Evolutionary conservation across 1,140 invertebrate species (phyloP).

Genomic region (Sipha flava): DNA sequence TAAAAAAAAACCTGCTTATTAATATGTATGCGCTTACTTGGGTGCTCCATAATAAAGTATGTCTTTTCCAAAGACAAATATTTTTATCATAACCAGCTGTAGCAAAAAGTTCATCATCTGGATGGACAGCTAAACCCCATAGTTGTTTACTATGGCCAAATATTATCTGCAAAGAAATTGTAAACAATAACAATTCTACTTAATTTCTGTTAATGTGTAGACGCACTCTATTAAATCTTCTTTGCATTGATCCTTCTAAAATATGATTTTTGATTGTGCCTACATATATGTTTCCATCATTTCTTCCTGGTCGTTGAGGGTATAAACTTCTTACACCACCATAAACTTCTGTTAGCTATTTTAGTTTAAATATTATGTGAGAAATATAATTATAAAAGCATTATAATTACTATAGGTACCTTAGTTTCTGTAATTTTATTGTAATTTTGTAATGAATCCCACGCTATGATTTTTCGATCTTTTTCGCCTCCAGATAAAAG

Average conservation of each 20-base stretch:
- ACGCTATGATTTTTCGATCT: conserved; percentile 79
- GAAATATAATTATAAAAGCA: not conserved
- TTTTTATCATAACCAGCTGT: conserved; percentile 88
- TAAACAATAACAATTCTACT: not conserved
- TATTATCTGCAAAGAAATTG: conserved; percentile 53
- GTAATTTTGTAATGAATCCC: conserved; percentile 85
- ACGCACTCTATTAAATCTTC: conserved; percentile 74
- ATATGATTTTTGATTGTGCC: conserved; percentile 90
- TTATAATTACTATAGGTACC: conserved; percentile 47
- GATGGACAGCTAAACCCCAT: conserved; percentile 81
- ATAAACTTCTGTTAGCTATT: conserved; percentile 68
- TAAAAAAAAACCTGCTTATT: too few relatives aligned
- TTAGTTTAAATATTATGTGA: not conserved
- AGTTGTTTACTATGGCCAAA: conserved; percentile 85
- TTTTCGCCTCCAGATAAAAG: conserved; percentile 81
- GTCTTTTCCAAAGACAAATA: conserved; percentile 79
- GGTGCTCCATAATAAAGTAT: conserved; percentile 78
- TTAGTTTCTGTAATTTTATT: conserved; percentile 82
- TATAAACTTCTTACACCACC: conserved; percentile 80
- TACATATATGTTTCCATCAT: conserved; percentile 83
- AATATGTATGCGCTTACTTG: too few relatives aligned
- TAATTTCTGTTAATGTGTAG: not conserved
- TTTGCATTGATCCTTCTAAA: conserved; percentile 79
- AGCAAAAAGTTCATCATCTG: conserved; percentile 82
- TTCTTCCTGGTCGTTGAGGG: conserved; percentile 70